Evolutionary conservation across 2,888 invertebrate species (phyloP), one percentile per base, ranked within the genome.

Genomic region (Crematogaster levior): DNA sequence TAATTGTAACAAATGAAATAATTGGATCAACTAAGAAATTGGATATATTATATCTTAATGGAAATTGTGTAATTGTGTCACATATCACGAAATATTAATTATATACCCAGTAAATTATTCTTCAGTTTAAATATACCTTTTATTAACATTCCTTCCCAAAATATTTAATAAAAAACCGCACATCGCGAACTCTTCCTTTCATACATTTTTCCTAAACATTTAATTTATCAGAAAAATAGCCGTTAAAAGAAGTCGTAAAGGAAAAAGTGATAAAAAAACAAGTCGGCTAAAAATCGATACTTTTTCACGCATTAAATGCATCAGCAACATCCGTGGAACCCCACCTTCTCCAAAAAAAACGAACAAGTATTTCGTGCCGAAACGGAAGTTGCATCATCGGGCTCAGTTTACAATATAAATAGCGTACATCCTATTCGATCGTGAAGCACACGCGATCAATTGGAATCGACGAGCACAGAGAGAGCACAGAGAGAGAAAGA

Each of bases 401-500:
- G 61, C 43, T 63, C 61, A 43, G 40, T 63, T 56, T 37, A 53
- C 77, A 37, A 63, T 56, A 53, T 56, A 46, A 56, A 77, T 43
- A 34, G 30, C 46, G 12, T 51, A 60, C 21, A 30, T 48, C 58
- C 60, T 56, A 60, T 70, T 60, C 46, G 74, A 60, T 74, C 73
- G 27, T 34, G 27, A 60, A 30, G 12, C 63, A 46, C 53, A 63
- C 63, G 30, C 63, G 43, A 53, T 81, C 81, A 63, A 48, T 56
- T 34, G 43, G 34, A 43, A 10, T 75, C 21, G 61, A 75, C 53
- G 73, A 73, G 40, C 61, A 18, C 63, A 7, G 53, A 73, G 81
- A 81, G 63, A 75, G 75, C 61, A 18, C 63, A 7, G 53, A 73
- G 81, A 81, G 63, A 75, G 75, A n/a, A n/a, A n/a, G n/a, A n/a